Evolutionary conservation across 2,888 invertebrate species (phyloP).

Genomic region (Hyppa rectilinea): DNA sequence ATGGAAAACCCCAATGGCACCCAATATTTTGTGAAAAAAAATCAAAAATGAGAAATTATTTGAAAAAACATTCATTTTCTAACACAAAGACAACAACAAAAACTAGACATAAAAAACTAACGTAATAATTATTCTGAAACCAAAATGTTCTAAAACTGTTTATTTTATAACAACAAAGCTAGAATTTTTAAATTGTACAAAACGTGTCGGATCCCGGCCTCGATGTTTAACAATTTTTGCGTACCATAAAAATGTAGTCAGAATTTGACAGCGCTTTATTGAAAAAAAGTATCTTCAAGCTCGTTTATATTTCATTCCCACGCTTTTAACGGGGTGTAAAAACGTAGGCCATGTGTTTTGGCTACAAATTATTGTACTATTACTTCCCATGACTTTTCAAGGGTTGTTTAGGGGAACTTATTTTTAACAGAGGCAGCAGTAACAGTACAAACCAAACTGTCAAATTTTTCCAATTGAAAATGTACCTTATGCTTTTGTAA

Average conservation of each 20-base stretch:
- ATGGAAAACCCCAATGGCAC: no score
- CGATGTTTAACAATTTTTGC: not conserved
- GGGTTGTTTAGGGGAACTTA: slow-evolving; percentile 1
- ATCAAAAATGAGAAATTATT: not conserved
- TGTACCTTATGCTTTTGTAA: no score
- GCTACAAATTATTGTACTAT: slow-evolving; percentile 29
- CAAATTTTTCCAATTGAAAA: no score
- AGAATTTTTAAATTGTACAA: not conserved
- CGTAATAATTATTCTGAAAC: not conserved
- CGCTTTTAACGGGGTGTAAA: slow-evolving; percentile 25
- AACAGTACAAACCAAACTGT: no score
- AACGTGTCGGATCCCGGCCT: not conserved
- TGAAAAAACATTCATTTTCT: no score
- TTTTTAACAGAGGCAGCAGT: not conserved
- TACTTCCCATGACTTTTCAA: not conserved
- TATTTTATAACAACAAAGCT: not conserved
- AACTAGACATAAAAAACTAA: not conserved
- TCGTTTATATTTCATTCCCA: slow-evolving; percentile 40
- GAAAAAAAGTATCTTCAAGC: slow-evolving; percentile 18
- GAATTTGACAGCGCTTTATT: not conserved
- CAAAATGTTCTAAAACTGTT: not conserved
- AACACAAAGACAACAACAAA: not conserved
- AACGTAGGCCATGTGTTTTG: slow-evolving; percentile 49
- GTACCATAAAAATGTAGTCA: not conserved
- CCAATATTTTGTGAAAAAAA: no score